Evolutionary conservation across 2,113 vertebrate species (phyloP).

Genomic region (Bostrychus sinensis): DNA sequence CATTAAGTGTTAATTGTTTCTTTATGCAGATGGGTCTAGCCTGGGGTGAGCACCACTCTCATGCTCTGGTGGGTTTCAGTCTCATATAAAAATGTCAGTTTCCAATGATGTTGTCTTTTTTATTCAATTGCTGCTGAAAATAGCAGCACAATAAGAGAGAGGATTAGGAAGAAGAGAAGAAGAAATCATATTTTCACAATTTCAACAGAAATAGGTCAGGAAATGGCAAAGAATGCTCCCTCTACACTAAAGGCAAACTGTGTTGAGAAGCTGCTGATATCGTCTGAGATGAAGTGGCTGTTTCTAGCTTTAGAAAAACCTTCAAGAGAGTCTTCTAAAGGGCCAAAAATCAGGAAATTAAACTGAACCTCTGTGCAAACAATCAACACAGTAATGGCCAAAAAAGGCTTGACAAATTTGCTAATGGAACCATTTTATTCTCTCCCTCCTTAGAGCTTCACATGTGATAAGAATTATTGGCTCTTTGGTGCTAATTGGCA

Average conservation of each 20-base stretch:
- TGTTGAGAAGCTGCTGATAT: slow-evolving; percentile 25
- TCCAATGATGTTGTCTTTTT: background rate
- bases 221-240: slow-evolving; percentile 41
- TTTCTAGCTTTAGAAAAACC: slow-evolving; percentile 5
- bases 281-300: slow-evolving; percentile 51
- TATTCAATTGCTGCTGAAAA: slow-evolving; percentile 24
- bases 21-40: slow-evolving; percentile 1
- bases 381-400: too few species aligned
- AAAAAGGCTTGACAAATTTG: too few species aligned
- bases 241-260: slow-evolving; percentile 27
- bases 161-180: slow-evolving; percentile 28
- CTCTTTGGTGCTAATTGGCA: too few species aligned
- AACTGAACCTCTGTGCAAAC: too few species aligned
- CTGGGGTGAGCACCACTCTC: background rate
- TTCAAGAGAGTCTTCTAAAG: background rate
- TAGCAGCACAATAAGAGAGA: slow-evolving; percentile 2
- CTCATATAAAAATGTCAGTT: background rate
- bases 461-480: too few species aligned
- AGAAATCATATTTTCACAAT: slow-evolving; percentile 36
- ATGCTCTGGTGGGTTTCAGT: background rate
- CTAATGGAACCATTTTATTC: too few species aligned
- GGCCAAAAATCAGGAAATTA: too few species aligned
- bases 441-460: too few species aligned
- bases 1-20: slow-evolving; percentile 4
- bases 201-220: slow-evolving; percentile 58